Conservation (phyloP, 1,140 invertebrate genomes). For the Heliothis subflexa region DNA sequence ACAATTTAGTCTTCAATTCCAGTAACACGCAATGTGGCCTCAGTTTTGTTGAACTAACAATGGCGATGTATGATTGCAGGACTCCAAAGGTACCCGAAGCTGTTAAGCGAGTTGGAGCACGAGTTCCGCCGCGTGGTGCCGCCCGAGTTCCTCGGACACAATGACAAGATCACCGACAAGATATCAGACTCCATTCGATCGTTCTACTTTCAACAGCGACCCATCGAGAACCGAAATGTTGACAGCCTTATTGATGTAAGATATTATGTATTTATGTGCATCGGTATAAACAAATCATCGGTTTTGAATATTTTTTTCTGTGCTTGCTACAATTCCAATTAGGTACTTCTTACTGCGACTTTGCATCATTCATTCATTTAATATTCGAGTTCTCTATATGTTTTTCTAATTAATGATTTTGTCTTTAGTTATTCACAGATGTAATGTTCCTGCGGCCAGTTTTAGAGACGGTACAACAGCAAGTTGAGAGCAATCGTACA, state of each 20-base stretch:
- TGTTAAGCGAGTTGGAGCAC: slow-evolving; percentile 84
- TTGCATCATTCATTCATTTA: not conserved
- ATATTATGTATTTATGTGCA: no score
- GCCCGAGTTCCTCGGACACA: slow-evolving; percentile 77
- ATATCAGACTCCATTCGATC: slow-evolving; percentile 84
- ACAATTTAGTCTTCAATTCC: no score
- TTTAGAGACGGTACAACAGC: slow-evolving; percentile 80
- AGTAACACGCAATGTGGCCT: no score
- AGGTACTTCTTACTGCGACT: no score
- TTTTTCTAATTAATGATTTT: slow-evolving; percentile 37
- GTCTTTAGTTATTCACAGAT: slow-evolving; percentile 85
- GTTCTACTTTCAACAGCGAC: slow-evolving; percentile 86
- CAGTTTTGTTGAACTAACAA: not conserved
- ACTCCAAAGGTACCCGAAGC: slow-evolving; percentile 85
- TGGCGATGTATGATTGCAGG: slow-evolving; percentile 65
- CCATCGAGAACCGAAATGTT: slow-evolving; percentile 85
- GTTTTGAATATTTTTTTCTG: no score
- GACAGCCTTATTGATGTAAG: slow-evolving; percentile 85
- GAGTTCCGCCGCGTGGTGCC: slow-evolving; percentile 87
- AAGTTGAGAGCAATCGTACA: slow-evolving; percentile 78
- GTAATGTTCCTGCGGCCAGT: slow-evolving; percentile 87
- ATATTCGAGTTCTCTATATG: not conserved
- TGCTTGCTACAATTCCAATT: no score
- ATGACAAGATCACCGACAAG: slow-evolving; percentile 65
- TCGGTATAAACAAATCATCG: no score